These are phyloP conservation scores for Trichacis sp. DNA, from an alignment of 2,888 invertebrate genomes.

Conservation along the genomic window DNA sequence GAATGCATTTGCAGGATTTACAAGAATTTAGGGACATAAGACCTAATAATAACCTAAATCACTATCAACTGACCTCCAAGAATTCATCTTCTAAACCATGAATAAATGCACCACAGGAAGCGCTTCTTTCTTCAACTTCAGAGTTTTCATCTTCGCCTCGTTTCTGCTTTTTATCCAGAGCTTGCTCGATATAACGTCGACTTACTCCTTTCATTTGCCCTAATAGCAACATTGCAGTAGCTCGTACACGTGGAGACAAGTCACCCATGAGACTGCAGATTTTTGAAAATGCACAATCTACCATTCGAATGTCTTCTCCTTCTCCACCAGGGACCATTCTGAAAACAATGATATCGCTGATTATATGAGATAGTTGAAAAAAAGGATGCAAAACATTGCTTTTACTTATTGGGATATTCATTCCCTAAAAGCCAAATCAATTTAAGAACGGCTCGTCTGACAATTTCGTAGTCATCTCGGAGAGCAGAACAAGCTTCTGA, in stretches of 20 bases:
- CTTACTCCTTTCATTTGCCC: constrained; percentile 91
- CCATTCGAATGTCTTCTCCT: constrained; percentile 87
- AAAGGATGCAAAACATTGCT: background rate
- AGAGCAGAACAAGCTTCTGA: constrained; percentile 80
- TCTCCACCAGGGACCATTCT: constrained; percentile 79
- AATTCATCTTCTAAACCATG: constrained; percentile 99
- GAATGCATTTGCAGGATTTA: too few relatives aligned
- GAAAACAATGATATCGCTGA: too few relatives aligned
- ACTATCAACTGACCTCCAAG: constrained; percentile 72
- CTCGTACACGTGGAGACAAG: constrained; percentile 88
- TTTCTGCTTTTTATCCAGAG: constrained; percentile 90
- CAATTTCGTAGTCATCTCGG: constrained; percentile 94
- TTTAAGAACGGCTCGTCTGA: constrained; percentile 86
- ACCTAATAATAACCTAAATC: too few relatives aligned
- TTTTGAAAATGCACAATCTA: constrained; percentile 96
- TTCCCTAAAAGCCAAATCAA: constrained; percentile 88
- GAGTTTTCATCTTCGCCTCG: constrained; percentile 62
- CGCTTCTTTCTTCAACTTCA: constrained; percentile 73
- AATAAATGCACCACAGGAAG: constrained; percentile 97
- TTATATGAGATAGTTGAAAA: too few relatives aligned
- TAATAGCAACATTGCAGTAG: constrained; percentile 85
- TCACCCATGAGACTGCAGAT: constrained; percentile 95
- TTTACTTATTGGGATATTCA: constrained; percentile 87
- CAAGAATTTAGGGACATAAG: too few relatives aligned
- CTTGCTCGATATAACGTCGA: constrained; percentile 91